A percentile compares a stretch with the other conserved stretches of the same genome.
Conservation (phyloP, 2,113 vertebrate genomes). For the Spilogale gracilis region DNA sequence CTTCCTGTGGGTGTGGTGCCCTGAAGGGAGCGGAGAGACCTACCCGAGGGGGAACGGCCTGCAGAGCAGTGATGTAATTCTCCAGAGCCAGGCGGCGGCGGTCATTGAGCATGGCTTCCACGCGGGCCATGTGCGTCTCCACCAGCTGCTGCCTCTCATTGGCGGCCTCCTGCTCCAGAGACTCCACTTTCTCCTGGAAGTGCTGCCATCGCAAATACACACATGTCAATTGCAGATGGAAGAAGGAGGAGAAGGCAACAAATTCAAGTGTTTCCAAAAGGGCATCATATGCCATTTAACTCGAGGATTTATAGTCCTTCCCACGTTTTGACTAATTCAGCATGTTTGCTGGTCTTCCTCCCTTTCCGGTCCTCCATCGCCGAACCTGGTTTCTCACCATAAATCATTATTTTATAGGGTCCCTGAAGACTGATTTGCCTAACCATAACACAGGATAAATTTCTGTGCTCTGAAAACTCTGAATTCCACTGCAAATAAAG, state of each 20-base stretch:
- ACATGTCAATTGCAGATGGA: fast-evolving
- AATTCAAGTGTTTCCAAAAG: background rate
- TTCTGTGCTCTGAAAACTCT: background rate
- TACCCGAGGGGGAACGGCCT: conserved; percentile 92
- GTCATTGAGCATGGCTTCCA: conserved; percentile 98
- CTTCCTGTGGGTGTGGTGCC: background rate
- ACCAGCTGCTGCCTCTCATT: conserved; percentile 98
- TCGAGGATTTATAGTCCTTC: background rate
- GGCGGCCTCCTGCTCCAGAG: conserved; percentile 97
- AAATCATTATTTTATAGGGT: background rate
- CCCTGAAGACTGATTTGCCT: background rate
- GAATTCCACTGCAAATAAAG: background rate
- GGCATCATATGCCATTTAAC: background rate
- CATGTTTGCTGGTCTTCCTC: background rate
- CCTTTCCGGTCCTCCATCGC: background rate
- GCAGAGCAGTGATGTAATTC: conserved; percentile 97
- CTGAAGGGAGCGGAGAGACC: background rate
- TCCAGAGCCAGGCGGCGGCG: conserved; percentile 96
- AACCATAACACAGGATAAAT: background rate
- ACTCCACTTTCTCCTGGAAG: conserved; percentile 99
- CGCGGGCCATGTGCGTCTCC: conserved; percentile 98
- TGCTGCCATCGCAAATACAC: conserved; percentile 86
- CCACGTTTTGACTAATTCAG: background rate
- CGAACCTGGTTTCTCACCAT: background rate
- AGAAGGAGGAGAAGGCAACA: fast-evolving